These are phyloP conservation scores for Drosophila sordidula DNA, from an alignment of 2,888 invertebrate species.

Conservation along the genomic window DNA sequence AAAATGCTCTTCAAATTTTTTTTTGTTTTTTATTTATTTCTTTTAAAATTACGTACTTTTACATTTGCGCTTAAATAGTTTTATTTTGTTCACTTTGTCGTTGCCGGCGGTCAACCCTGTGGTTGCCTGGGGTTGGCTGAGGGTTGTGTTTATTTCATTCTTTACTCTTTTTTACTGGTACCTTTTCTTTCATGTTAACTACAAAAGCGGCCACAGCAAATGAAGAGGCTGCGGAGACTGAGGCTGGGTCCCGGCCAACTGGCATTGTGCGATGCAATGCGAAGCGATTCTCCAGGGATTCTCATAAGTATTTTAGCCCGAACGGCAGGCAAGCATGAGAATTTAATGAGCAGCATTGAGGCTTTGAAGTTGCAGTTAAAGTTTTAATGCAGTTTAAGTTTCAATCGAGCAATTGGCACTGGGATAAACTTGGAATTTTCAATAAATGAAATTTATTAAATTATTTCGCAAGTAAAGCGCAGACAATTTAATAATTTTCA, in stretches of 20 bases:
- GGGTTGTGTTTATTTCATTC: constrained; percentile 26
- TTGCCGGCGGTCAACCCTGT: constrained; percentile 19
- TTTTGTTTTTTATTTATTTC: constrained; percentile 16
- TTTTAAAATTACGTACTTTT: constrained; percentile 38
- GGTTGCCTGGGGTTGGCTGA: constrained; percentile 25
- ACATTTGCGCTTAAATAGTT: constrained; percentile 51
- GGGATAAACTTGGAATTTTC: not conserved
- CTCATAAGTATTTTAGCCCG: constrained; percentile 42
- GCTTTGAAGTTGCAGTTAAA: constrained; percentile 19
- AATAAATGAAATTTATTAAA: not conserved
- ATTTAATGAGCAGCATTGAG: constrained; percentile 65
- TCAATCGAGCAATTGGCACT: constrained; percentile 37
- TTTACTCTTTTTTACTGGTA: constrained; percentile 14
- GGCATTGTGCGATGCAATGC: constrained; percentile 33
- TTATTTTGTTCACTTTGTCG: constrained; percentile 47
- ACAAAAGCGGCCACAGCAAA: constrained; percentile 53
- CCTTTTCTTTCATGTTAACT: constrained; percentile 51
- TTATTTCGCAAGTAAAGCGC: not conserved
- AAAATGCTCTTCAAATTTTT: too few species aligned
- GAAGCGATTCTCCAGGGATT: constrained; percentile 17
- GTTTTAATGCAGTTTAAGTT: constrained; percentile 17
- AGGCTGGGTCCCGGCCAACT: constrained; percentile 14
- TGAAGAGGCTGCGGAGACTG: constrained; percentile 41
- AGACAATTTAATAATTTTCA: constrained; percentile 20
- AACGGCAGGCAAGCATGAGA: constrained; percentile 75